Evolutionary conservation across 2,888 invertebrate species (phyloP).

Genomic region (Bombyx huttoni): DNA sequence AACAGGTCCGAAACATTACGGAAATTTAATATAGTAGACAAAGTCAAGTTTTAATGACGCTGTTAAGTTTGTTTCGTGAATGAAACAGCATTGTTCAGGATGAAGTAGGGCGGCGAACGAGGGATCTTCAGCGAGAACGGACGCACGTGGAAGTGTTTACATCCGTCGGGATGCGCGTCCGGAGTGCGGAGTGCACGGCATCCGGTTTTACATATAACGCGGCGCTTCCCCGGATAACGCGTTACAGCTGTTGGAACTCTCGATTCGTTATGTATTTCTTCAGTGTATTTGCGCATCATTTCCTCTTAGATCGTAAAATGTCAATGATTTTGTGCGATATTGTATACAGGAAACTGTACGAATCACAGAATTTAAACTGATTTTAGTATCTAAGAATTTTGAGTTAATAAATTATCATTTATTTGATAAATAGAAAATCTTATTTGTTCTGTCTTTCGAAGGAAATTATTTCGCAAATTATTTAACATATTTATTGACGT

Average conservation of each 20-base stretch:
- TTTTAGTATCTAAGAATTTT: too few relatives aligned
- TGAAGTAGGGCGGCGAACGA: slow-evolving; percentile 6
- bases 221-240: neutral
- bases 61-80: neutral
- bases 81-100: slow-evolving; percentile 6
- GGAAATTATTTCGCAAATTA: too few relatives aligned
- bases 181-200: slow-evolving; percentile 21
- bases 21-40: neutral
- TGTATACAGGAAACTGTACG: too few relatives aligned
- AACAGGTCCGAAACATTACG: neutral
- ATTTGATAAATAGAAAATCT: too few relatives aligned
- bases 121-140: slow-evolving; percentile 29
- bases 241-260: neutral
- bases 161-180: slow-evolving; percentile 36
- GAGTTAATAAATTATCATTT: too few relatives aligned
- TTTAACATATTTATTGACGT: too few relatives aligned
- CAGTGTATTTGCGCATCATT: too few relatives aligned
- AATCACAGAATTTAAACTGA: too few relatives aligned
- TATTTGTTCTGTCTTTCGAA: too few relatives aligned
- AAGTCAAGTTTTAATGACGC: neutral
- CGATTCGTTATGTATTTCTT: neutral
- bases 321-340: too few relatives aligned
- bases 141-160: slow-evolving; percentile 61
- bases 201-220: slow-evolving; percentile 22
- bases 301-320: too few relatives aligned